Conservation (phyloP, 1,140 invertebrate species). For the Epicauta chinensis region DNA sequence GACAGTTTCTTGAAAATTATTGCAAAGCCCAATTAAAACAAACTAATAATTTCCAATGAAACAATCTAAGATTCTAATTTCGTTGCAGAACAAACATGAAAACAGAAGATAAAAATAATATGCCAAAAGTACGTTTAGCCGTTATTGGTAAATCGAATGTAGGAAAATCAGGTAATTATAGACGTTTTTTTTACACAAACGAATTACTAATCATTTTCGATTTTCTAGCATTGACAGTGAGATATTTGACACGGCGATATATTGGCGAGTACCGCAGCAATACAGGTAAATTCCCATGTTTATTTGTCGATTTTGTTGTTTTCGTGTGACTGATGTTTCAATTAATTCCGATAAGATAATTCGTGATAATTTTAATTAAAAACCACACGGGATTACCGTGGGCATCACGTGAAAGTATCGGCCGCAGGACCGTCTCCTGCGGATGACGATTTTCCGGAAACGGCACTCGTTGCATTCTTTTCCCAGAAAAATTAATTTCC, state of each 20-base stretch:
- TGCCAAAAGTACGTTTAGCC: constrained; percentile 57
- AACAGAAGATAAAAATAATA: constrained; percentile 54
- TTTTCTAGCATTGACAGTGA: constrained; percentile 66
- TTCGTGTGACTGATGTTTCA: background rate
- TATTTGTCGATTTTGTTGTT: background rate
- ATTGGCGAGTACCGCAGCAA: constrained; percentile 78
- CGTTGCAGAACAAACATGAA: constrained; percentile 39
- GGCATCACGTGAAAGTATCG: no score
- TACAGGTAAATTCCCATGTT: constrained; percentile 54
- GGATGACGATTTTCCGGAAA: no score
- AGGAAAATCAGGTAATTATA: constrained; percentile 63
- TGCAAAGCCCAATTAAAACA: no score
- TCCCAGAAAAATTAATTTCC: no score
- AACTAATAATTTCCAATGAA: no score
- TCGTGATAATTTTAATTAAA: background rate
- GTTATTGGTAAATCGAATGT: constrained; percentile 66
- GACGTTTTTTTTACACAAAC: background rate
- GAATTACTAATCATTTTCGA: background rate
- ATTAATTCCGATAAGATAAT: background rate
- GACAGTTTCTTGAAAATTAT: no score
- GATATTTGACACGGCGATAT: constrained; percentile 68
- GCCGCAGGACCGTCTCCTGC: no score
- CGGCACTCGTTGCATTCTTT: no score
- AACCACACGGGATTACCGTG: no score
- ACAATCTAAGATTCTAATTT: no score